These are phyloP conservation scores for Thunnus maccoyii DNA, from an alignment of 2,113 vertebrate species.

Conservation along the genomic window DNA sequence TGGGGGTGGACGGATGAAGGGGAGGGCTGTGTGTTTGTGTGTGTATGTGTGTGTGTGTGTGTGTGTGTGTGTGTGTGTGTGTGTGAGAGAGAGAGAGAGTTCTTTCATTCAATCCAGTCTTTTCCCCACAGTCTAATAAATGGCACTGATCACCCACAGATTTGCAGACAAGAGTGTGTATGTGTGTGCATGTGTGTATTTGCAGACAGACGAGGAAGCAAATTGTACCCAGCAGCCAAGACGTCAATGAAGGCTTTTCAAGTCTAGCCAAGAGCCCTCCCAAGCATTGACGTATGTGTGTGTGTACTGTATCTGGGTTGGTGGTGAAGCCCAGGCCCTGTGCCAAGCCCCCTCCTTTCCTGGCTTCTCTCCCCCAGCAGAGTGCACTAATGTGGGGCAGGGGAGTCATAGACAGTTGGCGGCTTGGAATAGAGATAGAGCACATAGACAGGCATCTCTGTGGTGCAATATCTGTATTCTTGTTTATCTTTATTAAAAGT, in stretches of 20 bases:
- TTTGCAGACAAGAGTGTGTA: conserved; percentile 63
- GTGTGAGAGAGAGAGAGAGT: not conserved
- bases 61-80: not conserved
- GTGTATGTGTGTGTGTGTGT: conserved; percentile 23
- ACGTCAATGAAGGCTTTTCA: conserved; percentile 72
- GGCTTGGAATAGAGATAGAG: conserved; percentile 21
- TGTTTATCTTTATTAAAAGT: not conserved
- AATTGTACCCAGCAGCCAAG: conserved; percentile 75
- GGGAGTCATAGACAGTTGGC: conserved; percentile 67
- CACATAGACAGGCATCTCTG: not conserved
- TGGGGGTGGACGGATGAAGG: conserved; percentile 40
- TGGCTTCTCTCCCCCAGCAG: conserved; percentile 65
- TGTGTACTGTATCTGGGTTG: conserved; percentile 7
- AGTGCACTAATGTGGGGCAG: conserved; percentile 67
- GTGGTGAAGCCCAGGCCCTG: conserved; percentile 46
- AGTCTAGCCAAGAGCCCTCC: conserved; percentile 74
- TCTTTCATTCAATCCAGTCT: conserved; percentile 60
- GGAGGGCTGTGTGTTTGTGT: conserved; percentile 21
- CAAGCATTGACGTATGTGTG: conserved; percentile 22
- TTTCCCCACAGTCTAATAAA: conserved; percentile 72
- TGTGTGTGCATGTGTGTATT: conserved; percentile 16
- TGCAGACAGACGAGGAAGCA: conserved; percentile 74
- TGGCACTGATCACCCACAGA: conserved; percentile 70
- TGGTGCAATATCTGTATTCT: no score
- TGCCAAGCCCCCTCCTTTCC: conserved; percentile 72